Base-by-base conservation (phyloP, 2,113 vertebrate genomes). In the Trichomycterus rosablanca region DNA sequence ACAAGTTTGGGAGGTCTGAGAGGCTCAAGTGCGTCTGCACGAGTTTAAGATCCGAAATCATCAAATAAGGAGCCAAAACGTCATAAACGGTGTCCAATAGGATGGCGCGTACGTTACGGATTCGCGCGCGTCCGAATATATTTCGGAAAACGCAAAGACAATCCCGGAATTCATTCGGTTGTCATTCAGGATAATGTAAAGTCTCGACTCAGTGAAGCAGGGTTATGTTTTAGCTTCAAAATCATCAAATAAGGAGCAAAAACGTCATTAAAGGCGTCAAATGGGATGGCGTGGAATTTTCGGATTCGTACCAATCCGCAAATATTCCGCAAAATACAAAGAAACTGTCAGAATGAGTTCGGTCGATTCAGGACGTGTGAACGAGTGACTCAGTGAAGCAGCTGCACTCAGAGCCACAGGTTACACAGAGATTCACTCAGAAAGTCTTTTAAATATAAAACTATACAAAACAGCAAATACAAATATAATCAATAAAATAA, bases 1-100 rank as follows among this genome's bases (percentile, higher is more conserved):
- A 9, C 20, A 19, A 15, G 9, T 56, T 55, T 59, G 24, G 28
- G 46, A 34, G 37, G 63, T 71, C 46, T 55, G 50, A 53, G 46
- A 43, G 44, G 23, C 59, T 65, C 49, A 34, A 54, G 11, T 65
- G 52, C 19, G 58, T 26, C 2, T 10, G 9, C 22, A 11, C 18
- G 22, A 24, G 16, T 62, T 58, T 48, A n/a, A 28, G 24, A 22
- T 18, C 22, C n/a, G 14, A 68, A 68, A 24, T 63, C 24, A 23
- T 60, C 73, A 75, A 78, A 75, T 75, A 66, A 60, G 52, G 64
- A 49, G 4, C 39, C 28, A 70, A 78, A 76, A 74, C 73, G 68
- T 75, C 76, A 78, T 37, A 50, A 75, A 70, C 39, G 34, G 20
- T 48, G 14, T 11, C 4, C 76, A 73, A 71, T 73, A 42, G 40